These are phyloP conservation scores for Eupithecia inturbata DNA, from an alignment of 2,888 invertebrate species.

Conservation along the genomic window DNA sequence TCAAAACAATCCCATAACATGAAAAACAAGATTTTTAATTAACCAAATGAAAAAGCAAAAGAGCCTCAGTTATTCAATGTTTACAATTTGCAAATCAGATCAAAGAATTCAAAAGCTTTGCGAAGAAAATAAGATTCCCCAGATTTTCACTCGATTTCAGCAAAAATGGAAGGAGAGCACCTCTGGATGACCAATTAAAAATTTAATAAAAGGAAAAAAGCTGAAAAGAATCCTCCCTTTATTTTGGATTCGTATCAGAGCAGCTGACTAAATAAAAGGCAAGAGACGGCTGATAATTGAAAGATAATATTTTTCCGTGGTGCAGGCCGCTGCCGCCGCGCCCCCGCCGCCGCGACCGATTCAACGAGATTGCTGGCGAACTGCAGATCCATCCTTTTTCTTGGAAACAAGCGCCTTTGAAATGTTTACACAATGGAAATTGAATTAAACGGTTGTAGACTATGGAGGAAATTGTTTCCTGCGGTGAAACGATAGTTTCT, in stretches of 20 bases:
- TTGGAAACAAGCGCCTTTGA: constrained; percentile 49
- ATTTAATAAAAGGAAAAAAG: constrained; percentile 44
- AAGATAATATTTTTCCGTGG: constrained; percentile 72
- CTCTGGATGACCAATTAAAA: constrained; percentile 47
- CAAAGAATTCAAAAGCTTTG: constrained; percentile 32
- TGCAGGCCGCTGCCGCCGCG: constrained; percentile 48
- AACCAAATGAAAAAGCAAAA: constrained; percentile 20
- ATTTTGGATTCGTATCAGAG: constrained; percentile 65
- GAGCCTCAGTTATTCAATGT: constrained; percentile 22
- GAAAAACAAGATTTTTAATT: constrained; percentile 13
- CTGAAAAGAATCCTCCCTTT: constrained; percentile 50
- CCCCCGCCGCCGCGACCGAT: constrained; percentile 18
- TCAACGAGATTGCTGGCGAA: constrained; percentile 46
- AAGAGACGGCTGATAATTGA: constrained; percentile 68
- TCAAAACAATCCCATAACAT: constrained; percentile 10
- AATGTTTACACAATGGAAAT: constrained; percentile 49
- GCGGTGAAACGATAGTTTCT: constrained; percentile 40
- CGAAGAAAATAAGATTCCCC: constrained; percentile 33
- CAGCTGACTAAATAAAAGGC: constrained; percentile 69
- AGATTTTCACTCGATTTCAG: constrained; percentile 41
- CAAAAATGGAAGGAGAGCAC: constrained; percentile 36
- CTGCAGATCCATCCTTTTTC: constrained; percentile 53
- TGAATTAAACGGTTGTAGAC: constrained; percentile 39
- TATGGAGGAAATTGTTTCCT: constrained; percentile 12
- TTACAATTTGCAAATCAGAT: constrained; percentile 33